Conservation (phyloP, 2,113 vertebrate species). For the Tringa solitaria region DNA sequence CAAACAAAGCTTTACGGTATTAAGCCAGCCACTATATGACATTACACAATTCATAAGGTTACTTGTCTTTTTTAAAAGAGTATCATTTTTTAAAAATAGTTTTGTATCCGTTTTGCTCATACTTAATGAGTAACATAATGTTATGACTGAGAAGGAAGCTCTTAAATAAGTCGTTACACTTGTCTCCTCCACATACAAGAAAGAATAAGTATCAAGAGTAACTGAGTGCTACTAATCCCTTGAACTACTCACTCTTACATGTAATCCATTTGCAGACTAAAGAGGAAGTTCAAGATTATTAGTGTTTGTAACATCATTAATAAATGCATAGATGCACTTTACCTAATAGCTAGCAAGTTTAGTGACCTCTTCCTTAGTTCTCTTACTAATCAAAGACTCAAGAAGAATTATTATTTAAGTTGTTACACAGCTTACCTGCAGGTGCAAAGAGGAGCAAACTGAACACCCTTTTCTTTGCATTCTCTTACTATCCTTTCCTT, state of each 20-base stretch:
- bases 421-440: constrained; percentile 86
- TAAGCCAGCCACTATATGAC: constrained; percentile 35
- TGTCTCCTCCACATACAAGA: constrained; percentile 29
- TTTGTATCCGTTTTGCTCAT: neutral
- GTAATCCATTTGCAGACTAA: neutral
- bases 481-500: constrained; percentile 91
- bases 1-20: constrained; percentile 23
- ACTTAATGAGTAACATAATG: constrained; percentile 44
- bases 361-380: neutral
- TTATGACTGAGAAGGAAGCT: constrained; percentile 70
- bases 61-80: neutral
- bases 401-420: neutral
- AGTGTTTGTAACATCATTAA: neutral
- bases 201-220: constrained; percentile 75
- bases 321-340: neutral
- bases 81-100: neutral
- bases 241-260: constrained; percentile 39
- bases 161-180: constrained; percentile 73
- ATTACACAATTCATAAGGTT: neutral
- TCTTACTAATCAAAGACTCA: neutral
- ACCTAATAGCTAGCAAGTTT: neutral
- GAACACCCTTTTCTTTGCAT: constrained; percentile 96
- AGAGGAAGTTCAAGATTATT: neutral
- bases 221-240: constrained; percentile 68
- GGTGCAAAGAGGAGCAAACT: constrained; percentile 89